Evolutionary conservation across 35 echinoderm and acorn worm species (phyloP).

Genomic region (Ophiothrix spiculata): DNA sequence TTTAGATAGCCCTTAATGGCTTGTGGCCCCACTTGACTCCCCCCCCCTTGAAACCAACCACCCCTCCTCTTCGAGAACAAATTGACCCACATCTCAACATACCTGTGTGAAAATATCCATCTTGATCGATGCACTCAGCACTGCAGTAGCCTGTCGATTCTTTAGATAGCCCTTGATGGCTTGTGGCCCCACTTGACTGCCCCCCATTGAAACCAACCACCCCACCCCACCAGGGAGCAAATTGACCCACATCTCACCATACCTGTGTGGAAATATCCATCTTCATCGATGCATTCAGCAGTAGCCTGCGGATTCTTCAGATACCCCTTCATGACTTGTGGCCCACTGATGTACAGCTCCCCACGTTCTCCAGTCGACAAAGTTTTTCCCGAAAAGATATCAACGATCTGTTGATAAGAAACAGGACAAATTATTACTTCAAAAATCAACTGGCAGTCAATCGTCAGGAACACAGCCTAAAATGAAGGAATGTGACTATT

Average conservation of each 20-base stretch:
- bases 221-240: background rate
- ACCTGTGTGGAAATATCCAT: slow-evolving; percentile 70
- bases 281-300: slow-evolving; percentile 26
- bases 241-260: too few relatives aligned
- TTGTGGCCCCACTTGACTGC: slow-evolving; percentile 27
- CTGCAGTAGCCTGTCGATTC: slow-evolving; percentile 49
- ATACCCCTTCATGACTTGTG: slow-evolving; percentile 59
- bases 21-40: slow-evolving; percentile 34
- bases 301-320: slow-evolving; percentile 61
- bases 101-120: slow-evolving; percentile 70
- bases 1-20: slow-evolving; percentile 60
- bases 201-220: background rate
- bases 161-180: slow-evolving; percentile 61
- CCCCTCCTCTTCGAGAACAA: background rate
- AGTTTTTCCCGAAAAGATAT: slow-evolving; percentile 27
- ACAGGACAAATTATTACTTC: too few relatives aligned
- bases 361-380: slow-evolving; percentile 40
- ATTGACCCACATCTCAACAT: too few relatives aligned
- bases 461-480: too few relatives aligned
- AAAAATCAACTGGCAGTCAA: too few relatives aligned
- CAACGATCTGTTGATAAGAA: too few relatives aligned
- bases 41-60: background rate
- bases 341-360: slow-evolving; percentile 45
- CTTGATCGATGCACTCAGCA: slow-evolving; percentile 22
- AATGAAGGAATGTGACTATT: too few relatives aligned